A percentile compares a stretch with the other conserved stretches of the same genome.
Evolutionary conservation across 1,140 invertebrate species (phyloP).

Genomic region (Euglossa dilemma): DNA sequence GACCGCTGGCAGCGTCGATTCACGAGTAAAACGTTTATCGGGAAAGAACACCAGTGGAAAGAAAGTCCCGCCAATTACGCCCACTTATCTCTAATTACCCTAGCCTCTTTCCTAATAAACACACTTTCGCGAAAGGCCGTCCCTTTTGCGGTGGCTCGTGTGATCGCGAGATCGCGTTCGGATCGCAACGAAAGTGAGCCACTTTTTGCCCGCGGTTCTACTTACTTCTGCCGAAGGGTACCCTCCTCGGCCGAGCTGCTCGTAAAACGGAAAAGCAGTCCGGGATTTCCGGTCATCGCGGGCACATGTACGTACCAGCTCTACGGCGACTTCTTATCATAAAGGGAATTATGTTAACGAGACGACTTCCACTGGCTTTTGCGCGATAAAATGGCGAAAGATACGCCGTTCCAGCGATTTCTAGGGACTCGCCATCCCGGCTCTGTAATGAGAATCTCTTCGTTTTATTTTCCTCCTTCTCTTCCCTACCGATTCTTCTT

Average conservation of each 20-base stretch:
- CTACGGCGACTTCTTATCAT: conserved; percentile 12
- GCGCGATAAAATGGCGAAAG: background rate
- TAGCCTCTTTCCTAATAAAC: conserved; percentile 23
- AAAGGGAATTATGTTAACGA: conserved; percentile 19
- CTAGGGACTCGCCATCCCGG: background rate
- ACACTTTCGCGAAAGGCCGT: conserved; percentile 16
- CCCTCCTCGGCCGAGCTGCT: background rate
- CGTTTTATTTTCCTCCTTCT: too few species aligned
- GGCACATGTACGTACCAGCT: background rate
- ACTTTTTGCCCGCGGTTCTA: conserved; percentile 49
- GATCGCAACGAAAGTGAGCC: conserved; percentile 63
- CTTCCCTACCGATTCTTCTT: too few species aligned
- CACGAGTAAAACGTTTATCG: background rate
- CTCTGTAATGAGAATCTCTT: background rate
- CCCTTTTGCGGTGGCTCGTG: background rate
- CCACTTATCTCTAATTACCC: conserved; percentile 30
- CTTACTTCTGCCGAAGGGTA: conserved; percentile 21
- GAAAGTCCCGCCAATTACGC: conserved; percentile 33
- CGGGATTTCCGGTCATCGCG: conserved; percentile 26
- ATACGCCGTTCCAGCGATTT: background rate
- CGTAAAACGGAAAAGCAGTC: conserved; percentile 41
- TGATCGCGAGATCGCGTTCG: background rate
- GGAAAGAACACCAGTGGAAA: background rate
- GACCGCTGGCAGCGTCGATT: background rate
- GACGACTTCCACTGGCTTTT: background rate